Base-by-base conservation (phyloP, 2,797 vertebrate species). In the Lophius americanus region DNA sequence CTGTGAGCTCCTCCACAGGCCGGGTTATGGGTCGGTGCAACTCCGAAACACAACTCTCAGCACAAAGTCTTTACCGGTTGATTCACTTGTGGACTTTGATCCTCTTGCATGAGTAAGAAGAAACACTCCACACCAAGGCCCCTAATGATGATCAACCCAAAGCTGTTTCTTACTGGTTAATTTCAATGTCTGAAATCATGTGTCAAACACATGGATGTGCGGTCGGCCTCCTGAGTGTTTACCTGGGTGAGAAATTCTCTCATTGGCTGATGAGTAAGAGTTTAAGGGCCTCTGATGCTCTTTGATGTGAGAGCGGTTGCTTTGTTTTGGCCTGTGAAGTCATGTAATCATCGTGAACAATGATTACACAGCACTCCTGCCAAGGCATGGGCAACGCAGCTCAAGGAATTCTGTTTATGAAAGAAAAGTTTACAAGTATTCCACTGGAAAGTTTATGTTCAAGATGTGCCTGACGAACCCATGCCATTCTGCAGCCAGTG, bases 391-490 rank as follows among this genome's bases (percentile, higher is more conserved):
- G 68, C 70, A 70, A 74, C 71, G 23, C 71, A 46, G 76, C 75
- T 75, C 10, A 43, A 88, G 82, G 79, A 87, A 82, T 82, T 84
- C 72, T 87, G 87, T 89, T 91, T 89, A 91, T 72, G 56, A 88
- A 82, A 73, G 51, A 51, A 63, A 80, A 73, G 75, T 90, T 91
- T 85, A 85, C 72, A 88, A 88, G 84, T 83, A 75, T 81, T 76
- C 76, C 61, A 47, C 74, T 68, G 73, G 73, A 86, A 71, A 70
- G 76, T 81, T 81, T 79, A 84, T 70, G 78, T 79, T 84, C 72
- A 75, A 82, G 83, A 89, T 77, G 88, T 84, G 78, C 58, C 55
- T 52, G 48, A 59, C 67, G 73, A 82, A 84, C 53, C 50, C n/a
- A 61, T 64, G 73, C 60, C 13, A 36, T 62, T 57, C 64, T 78